Conservation (phyloP, 2,113 vertebrate genomes). For the Syrrhaptes paradoxus region DNA sequence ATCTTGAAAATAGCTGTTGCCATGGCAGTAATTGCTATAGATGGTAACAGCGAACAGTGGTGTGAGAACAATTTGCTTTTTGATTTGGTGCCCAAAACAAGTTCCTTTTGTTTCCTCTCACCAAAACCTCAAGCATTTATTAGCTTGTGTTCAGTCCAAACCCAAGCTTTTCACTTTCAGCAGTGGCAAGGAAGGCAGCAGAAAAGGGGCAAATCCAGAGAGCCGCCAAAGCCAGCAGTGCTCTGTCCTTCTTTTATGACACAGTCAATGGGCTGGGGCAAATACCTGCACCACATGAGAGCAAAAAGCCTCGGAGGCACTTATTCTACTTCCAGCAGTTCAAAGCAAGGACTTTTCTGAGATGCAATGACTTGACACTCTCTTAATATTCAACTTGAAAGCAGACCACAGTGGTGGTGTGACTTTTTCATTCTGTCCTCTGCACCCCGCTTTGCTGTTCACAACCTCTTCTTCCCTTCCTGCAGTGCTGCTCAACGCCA, state of each 20-base stretch:
- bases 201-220: neutral
- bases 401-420: rapidly evolving
- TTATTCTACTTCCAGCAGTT: neutral
- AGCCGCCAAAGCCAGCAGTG: neutral
- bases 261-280: neutral
- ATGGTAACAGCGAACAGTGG: conserved; percentile 17
- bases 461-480: neutral
- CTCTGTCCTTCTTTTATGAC: neutral
- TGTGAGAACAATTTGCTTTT: conserved; percentile 44
- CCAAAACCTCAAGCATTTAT: neutral
- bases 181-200: neutral
- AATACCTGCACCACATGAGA: neutral
- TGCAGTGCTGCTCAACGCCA: rapidly evolving
- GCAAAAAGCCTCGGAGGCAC: neutral
- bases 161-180: conserved; percentile 11
- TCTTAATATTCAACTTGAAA: neutral
- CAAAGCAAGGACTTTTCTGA: neutral
- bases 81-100: conserved; percentile 54
- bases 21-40: conserved; percentile 50
- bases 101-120: conserved; percentile 25
- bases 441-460: neutral
- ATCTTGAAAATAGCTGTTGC: conserved; percentile 29
- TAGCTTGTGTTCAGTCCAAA: neutral
- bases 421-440: neutral
- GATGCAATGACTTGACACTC: neutral